phyloP scores from a whole-genome alignment of 2,113 vertebrate species.

The Silurus glanis region DNA sequence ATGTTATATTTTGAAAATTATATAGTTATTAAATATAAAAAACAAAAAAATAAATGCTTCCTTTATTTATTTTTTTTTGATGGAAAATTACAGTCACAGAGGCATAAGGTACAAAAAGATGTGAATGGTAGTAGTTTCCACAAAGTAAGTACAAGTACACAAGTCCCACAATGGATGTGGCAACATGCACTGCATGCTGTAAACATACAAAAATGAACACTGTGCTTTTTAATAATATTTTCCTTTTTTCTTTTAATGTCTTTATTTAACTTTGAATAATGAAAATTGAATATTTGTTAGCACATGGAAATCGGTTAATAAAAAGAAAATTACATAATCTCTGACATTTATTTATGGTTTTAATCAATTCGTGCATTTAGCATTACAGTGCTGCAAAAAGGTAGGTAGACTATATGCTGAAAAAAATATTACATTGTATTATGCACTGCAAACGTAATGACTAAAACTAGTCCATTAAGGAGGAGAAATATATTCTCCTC shows the following conservation, averaged over 20 bases:
- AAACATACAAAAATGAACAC: background rate
- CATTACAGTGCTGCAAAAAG: slow-evolving; percentile 34
- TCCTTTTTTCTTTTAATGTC: background rate
- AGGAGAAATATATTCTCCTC: background rate
- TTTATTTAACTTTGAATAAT: background rate
- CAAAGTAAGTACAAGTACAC: background rate
- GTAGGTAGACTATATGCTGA: slow-evolving; percentile 13
- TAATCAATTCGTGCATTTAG: slow-evolving; percentile 9
- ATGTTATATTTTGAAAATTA: background rate
- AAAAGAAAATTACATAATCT: background rate
- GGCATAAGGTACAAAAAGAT: background rate
- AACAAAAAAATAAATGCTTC: slow-evolving; percentile 25
- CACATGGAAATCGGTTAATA: background rate
- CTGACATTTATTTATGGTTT: background rate
- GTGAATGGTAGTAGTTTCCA: slow-evolving; percentile 2
- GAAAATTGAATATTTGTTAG: background rate
- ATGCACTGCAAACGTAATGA: slow-evolving; percentile 18
- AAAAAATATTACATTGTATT: slow-evolving; percentile 1
- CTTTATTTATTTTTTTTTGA: background rate
- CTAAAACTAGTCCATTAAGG: slow-evolving; percentile 5
- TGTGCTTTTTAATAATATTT: background rate
- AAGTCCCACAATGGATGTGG: background rate
- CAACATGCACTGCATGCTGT: slow-evolving; percentile 27
- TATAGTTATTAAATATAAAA: background rate
- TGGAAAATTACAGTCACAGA: slow-evolving; percentile 14